Evolutionary conservation across 2,888 invertebrate species (phyloP), one percentile per base, ranked within the genome.

Genomic region (Drosophila infuscata): DNA sequence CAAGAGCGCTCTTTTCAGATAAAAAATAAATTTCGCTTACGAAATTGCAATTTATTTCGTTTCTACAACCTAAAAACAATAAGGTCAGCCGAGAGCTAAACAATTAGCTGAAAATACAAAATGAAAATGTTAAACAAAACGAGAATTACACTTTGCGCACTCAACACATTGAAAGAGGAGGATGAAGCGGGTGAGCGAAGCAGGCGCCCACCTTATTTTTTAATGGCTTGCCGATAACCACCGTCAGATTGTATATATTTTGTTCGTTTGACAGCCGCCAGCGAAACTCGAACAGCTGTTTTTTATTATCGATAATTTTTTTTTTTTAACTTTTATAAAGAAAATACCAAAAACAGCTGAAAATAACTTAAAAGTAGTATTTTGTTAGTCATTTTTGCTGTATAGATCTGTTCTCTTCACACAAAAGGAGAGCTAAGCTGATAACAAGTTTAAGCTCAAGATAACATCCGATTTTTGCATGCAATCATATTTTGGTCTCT

Each of bases 361-460:
- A 56, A 51, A 51, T 51, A 25, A 29, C 25, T 12, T 0, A 48
- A 7, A 7, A 6, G 6, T 29, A 38, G 38, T 69, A 69, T 70
- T 38, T 69, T 68, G 25, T 49, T 11, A 30, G 30, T 9, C 7
- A 46, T 48, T 68, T 49, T 30, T 29, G 6, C 6, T 29, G 17
- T 6, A 30, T 71, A 57, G 32, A 57, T 38, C 52, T 58, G 41
- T n/a, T 20, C 56, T 70, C 38, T 57, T 70, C 70, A 51, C 6
- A 61, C 70, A 51, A n/a, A 56, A 51, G 54, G 6, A 8, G 3
- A 9, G 11, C 12, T 25, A 17, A 62, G 17, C 15, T 25, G 3
- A 15, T 15, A 43, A 12, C 46, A 48, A 17, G n/a, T 43, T 17
- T 52, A 3, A 36, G 53, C 25, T 15, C 12, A 3, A 54, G 2